Conservation (phyloP, 2,797 vertebrate species). For the Bothrops alternatus region DNA sequence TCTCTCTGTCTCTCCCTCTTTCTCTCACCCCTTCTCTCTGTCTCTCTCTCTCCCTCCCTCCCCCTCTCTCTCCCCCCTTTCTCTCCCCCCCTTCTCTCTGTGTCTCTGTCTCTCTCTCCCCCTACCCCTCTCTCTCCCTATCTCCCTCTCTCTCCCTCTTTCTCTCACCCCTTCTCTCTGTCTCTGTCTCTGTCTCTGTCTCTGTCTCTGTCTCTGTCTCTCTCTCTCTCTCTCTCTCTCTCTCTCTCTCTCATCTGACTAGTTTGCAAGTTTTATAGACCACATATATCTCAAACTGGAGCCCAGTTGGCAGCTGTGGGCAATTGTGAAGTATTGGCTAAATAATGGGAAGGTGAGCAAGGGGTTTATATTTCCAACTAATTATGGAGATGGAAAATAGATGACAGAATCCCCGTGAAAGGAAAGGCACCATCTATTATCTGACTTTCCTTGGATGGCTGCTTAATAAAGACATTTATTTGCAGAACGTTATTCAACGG, state of each 20-base stretch:
- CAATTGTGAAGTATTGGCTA: background rate
- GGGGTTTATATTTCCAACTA: conserved; percentile 12
- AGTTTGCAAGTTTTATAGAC: background rate
- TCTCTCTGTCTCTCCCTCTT: too few species aligned
- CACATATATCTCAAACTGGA: background rate
- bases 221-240: too few species aligned
- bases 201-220: too few species aligned
- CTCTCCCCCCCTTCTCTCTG: too few species aligned
- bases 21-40: too few species aligned
- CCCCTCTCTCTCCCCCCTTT: too few species aligned
- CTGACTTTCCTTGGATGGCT: background rate
- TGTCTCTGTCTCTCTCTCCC: too few species aligned
- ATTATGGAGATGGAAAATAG: conserved; percentile 11
- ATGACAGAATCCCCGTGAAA: background rate
- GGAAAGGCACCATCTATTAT: conserved; percentile 16
- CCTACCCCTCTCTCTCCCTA: too few species aligned
- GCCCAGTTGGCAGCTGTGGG: conserved; percentile 11
- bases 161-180: too few species aligned
- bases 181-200: too few species aligned
- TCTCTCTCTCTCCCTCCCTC: too few species aligned
- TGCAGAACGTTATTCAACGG: conserved; percentile 10
- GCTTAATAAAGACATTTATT: background rate
- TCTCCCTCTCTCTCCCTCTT: too few species aligned
- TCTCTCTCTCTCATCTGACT: background rate
- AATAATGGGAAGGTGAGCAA: background rate